Evolutionary conservation across 2,113 vertebrate species (phyloP), one percentile per base, ranked within the genome.

Genomic region (Hipposideros armiger): DNA sequence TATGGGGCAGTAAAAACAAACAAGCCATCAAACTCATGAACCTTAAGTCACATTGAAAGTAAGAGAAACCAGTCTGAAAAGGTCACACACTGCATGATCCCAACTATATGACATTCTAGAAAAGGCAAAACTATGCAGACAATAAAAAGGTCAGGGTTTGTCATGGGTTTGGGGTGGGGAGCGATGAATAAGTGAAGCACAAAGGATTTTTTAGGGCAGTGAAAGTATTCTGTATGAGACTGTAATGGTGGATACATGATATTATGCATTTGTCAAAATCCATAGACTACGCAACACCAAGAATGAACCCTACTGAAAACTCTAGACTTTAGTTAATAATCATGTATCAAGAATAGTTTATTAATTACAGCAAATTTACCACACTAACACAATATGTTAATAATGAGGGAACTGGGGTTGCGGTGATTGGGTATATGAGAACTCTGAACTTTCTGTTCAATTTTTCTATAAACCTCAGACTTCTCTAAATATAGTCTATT

Each of bases 11-110:
- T 45, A 36, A 88, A 56, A 56, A 50, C 10, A 70, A 60, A 62
- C 7, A 24, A 54, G n/a, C 2, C n/a, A 1, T 20, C 15, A 42
- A 42, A 72, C 19, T 32, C 45, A 7, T 8, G 26, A 80, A 62
- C 6, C 56, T 70, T 11, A 72, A 52, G 26, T 32, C 42, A 32
- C 5, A 30, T 7, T 26, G 28, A 11, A 7, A 24, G 32, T 10
- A 14, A 42, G 52, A 70, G 52, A 70, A 69, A 30, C 4, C 6
- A 6, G 24, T 70, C 26, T 73, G 40, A 22, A 40, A 81, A 62
- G 11, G 3, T 42, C 13, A 0, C 9, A 1, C 5, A 17, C 1
- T 20, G 3, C 54, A 3, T 20, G 24, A 16, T 4, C 11, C 62
- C 17, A 36, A 32, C 5, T 7, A 9, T 5, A 36, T 0, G 8